A percentile compares a stretch with the other conserved stretches of the same genome.
Conservation (phyloP, 1,140 invertebrate genomes). For the Eueides isabella region DNA sequence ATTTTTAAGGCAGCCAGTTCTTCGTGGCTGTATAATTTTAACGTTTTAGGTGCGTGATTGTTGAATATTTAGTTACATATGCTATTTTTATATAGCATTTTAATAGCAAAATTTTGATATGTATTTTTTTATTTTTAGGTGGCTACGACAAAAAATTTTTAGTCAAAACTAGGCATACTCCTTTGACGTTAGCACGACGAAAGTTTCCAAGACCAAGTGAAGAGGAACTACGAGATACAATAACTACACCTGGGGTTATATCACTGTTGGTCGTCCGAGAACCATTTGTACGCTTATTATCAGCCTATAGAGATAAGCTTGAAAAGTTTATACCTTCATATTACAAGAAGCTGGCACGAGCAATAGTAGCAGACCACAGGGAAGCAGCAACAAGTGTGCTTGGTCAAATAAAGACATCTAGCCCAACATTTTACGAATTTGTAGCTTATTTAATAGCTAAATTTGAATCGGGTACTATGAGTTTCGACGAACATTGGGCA, state of each 20-base stretch:
- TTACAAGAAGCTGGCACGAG: constrained; percentile 86
- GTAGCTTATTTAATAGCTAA: constrained; percentile 84
- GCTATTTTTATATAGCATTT: not conserved
- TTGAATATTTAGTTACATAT: not conserved
- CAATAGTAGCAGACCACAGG: constrained; percentile 84
- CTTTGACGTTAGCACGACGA: constrained; percentile 83
- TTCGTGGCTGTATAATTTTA: constrained; percentile 92
- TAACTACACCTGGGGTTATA: constrained; percentile 81
- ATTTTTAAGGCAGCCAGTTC: constrained; percentile 91
- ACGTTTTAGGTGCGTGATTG: constrained; percentile 83
- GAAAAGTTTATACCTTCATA: constrained; percentile 87
- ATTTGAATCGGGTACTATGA: constrained; percentile 63
- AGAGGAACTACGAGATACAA: constrained; percentile 78
- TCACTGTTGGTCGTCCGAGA: constrained; percentile 94
- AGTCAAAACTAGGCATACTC: constrained; percentile 81
- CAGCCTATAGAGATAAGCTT: constrained; percentile 95
- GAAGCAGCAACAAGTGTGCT: constrained; percentile 65
- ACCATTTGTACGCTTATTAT: constrained; percentile 94
- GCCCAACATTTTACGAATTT: constrained; percentile 89
- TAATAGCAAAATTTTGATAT: not conserved
- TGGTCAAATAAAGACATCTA: constrained; percentile 69
- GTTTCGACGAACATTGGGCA: constrained; percentile 89
- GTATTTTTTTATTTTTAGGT: constrained; percentile 61
- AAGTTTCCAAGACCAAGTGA: constrained; percentile 84
- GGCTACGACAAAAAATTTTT: constrained; percentile 84